Evolutionary conservation across 2,888 invertebrate species (phyloP).

Genomic region (Acleris literana): DNA sequence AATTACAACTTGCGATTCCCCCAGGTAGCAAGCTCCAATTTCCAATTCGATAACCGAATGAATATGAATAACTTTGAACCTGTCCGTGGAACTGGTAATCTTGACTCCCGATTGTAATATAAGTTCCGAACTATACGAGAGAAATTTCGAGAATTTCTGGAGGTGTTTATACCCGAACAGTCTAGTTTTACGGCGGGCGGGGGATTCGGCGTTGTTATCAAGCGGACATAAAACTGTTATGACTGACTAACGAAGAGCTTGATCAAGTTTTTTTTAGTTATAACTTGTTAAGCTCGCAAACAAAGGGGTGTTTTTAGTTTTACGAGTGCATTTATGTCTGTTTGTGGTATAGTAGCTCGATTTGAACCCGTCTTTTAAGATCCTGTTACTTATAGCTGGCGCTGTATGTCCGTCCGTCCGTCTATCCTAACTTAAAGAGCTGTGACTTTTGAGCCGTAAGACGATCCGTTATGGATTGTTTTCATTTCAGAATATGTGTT

Average conservation of each 20-base stretch:
- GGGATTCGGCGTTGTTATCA: not conserved
- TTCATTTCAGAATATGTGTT: too few relatives aligned
- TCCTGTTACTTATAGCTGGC: too few relatives aligned
- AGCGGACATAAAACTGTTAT: not conserved
- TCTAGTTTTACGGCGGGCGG: not conserved
- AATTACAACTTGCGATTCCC: not conserved
- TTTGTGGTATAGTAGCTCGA: too few relatives aligned
- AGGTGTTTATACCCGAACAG: not conserved
- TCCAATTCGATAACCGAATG: constrained; percentile 29
- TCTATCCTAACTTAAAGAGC: too few relatives aligned
- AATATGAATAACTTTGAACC: constrained; percentile 23
- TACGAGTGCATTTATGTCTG: too few relatives aligned
- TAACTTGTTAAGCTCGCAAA: too few relatives aligned
- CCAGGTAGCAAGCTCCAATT: constrained; percentile 17
- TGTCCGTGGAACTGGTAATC: constrained; percentile 10
- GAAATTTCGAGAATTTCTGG: constrained; percentile 1
- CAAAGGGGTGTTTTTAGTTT: too few relatives aligned
- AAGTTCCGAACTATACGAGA: constrained; percentile 2
- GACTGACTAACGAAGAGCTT: constrained; percentile 14
- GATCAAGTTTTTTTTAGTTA: too few relatives aligned
- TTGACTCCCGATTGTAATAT: not conserved
- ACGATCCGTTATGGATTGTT: too few relatives aligned
- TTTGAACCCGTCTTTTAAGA: too few relatives aligned
- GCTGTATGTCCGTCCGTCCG: too few relatives aligned
- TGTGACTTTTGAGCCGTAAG: too few relatives aligned